Percentiles rank a stretch among this genome's conserved stretches.
phyloP scores from a whole-genome alignment of 2,888 invertebrate genomes.

The Drosophila sordidapex region DNA sequence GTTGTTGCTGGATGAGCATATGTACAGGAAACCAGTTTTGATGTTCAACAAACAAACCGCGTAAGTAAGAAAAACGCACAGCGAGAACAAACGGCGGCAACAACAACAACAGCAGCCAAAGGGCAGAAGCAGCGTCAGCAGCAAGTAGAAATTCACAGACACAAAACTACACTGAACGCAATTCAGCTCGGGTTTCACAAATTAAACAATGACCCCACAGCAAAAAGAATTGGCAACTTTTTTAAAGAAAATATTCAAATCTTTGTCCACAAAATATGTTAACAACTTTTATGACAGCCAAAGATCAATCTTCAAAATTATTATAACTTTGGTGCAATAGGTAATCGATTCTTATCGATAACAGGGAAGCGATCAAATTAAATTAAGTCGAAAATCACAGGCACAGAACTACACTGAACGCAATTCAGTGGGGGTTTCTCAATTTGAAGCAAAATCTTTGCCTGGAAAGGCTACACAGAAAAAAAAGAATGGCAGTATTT shows the following conservation, averaged over 20 bases:
- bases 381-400: slow-evolving; percentile 57
- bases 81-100: slow-evolving; percentile 62
- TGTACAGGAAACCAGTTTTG: slow-evolving; percentile 80
- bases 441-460: not conserved
- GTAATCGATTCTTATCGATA: slow-evolving; percentile 1
- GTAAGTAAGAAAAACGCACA: slow-evolving; percentile 68
- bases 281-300: not conserved
- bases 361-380: not conserved
- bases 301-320: not conserved
- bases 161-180: slow-evolving; percentile 37
- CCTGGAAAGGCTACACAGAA: not conserved
- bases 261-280: not conserved
- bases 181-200: not conserved
- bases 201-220: not conserved
- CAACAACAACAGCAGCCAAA: slow-evolving; percentile 48
- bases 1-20: slow-evolving; percentile 75
- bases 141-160: slow-evolving; percentile 69
- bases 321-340: not conserved
- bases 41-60: slow-evolving; percentile 76
- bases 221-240: not conserved
- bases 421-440: not conserved
- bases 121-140: slow-evolving; percentile 52
- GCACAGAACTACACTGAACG: slow-evolving; percentile 37
- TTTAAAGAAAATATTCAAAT: not conserved
- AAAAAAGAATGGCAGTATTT: not conserved